Conservation (phyloP, 2,113 vertebrate genomes). For the Nothobranchius furzeri region DNA sequence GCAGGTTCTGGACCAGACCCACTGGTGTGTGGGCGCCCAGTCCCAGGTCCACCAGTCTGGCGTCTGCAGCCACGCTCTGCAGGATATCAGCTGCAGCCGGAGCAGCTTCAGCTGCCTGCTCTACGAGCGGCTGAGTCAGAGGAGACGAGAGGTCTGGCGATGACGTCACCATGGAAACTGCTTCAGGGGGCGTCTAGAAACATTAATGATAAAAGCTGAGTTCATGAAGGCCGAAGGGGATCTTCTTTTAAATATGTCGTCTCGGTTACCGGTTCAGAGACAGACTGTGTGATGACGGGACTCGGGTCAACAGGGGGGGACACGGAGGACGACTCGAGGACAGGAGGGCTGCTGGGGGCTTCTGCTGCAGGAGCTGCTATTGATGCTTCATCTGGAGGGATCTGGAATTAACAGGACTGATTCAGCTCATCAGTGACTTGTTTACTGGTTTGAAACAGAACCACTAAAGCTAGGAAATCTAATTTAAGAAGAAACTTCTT, state of each 20-base stretch:
- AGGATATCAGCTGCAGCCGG: conserved; percentile 73
- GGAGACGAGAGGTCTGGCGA: conserved; percentile 24
- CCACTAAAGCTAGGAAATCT: no score
- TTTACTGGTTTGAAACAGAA: neutral
- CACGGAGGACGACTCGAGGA: conserved; percentile 18
- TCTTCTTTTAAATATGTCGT: conserved; percentile 5
- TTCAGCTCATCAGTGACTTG: neutral
- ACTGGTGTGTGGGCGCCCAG: conserved; percentile 82
- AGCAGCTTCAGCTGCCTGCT: conserved; percentile 64
- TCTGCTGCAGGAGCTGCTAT: conserved; percentile 24
- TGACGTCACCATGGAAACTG: conserved; percentile 1
- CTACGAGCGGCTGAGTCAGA: conserved; percentile 52
- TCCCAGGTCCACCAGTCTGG: conserved; percentile 82
- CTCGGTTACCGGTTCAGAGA: conserved; percentile 68
- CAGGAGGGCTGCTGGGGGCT: conserved; percentile 4
- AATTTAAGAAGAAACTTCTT: neutral
- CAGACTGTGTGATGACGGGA: conserved; percentile 44
- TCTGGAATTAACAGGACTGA: conserved; percentile 24
- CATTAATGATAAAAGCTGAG: neutral
- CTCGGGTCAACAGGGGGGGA: conserved; percentile 44
- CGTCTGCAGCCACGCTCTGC: conserved; percentile 70
- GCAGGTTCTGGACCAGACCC: conserved; percentile 84
- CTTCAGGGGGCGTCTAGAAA: conserved; percentile 39
- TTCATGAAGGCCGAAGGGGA: neutral
- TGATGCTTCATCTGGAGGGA: conserved; percentile 29